phyloP scores from a whole-genome alignment of 92 coral and sea anemone species.

The Parazoanthus darwini region DNA sequence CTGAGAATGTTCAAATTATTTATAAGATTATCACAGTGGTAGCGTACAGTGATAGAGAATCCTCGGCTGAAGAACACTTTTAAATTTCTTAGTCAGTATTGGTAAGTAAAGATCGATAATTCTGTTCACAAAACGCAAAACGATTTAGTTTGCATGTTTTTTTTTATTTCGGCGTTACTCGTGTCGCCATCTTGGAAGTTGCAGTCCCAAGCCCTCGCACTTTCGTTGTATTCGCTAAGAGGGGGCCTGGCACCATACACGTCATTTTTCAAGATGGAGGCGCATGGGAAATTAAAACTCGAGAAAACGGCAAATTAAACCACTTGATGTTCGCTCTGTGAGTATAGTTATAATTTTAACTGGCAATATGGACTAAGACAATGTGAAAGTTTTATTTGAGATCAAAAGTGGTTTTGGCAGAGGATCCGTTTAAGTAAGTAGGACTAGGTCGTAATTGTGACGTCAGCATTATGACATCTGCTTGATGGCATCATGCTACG shows the following conservation, averaged over 20 bases:
- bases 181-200: background rate
- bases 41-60: background rate
- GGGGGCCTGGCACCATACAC: background rate
- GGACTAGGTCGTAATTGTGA: too few species aligned
- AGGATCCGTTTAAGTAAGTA: background rate
- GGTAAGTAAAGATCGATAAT: background rate
- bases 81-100: background rate
- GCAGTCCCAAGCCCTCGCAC: constrained; percentile 1
- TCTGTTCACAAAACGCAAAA: background rate
- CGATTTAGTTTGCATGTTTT: background rate
- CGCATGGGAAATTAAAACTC: too few species aligned
- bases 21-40: constrained; percentile 9
- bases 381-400: background rate
- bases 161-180: background rate
- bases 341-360: background rate
- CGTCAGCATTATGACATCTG: too few species aligned
- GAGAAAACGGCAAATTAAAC: background rate
- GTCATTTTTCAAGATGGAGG: background rate
- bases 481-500: too few species aligned
- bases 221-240: background rate
- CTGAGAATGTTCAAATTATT: constrained; percentile 3
- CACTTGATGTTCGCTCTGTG: background rate
- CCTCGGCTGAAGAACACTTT: background rate
- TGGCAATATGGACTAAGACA: background rate
- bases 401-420: background rate